Percentiles rank a stretch among this genome's conserved stretches.
phyloP scores from a whole-genome alignment of 2,113 vertebrate genomes.

The Taxidea taxus region DNA sequence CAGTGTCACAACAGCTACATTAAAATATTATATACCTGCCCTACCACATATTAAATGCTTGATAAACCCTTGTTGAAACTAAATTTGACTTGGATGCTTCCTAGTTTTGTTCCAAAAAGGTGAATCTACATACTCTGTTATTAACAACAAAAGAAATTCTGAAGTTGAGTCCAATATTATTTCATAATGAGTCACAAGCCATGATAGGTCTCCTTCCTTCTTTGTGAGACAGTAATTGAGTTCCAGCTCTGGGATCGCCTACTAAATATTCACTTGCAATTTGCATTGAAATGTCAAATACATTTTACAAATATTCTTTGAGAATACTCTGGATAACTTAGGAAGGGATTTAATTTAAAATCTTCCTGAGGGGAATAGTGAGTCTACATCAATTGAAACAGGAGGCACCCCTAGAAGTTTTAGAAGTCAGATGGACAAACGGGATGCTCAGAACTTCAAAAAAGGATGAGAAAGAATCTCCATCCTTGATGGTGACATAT shows the following conservation, averaged over 20 bases:
- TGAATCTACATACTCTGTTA: not conserved
- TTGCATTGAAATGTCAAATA: constrained; percentile 73
- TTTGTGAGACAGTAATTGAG: constrained; percentile 56
- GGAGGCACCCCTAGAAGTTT: constrained; percentile 28
- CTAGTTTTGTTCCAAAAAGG: not conserved
- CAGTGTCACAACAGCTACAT: not conserved
- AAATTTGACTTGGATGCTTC: not conserved
- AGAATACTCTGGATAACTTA: constrained; percentile 53
- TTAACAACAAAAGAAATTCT: not conserved
- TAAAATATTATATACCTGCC: not conserved
- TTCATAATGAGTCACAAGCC: not conserved
- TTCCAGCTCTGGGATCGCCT: not conserved
- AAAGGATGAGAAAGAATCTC: not conserved
- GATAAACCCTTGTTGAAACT: not conserved
- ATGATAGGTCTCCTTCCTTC: not conserved
- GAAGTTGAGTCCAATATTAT: not conserved
- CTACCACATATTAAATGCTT: not conserved
- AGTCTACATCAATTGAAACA: not conserved
- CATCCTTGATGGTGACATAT: not conserved
- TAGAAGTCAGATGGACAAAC: constrained; percentile 55
- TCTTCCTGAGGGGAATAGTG: constrained; percentile 50
- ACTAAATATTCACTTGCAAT: constrained; percentile 63
- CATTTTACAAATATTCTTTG: constrained; percentile 50
- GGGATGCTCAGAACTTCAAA: not conserved
- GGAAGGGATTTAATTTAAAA: constrained; percentile 69